Evolutionary conservation across 2,888 invertebrate genomes (phyloP).

Genomic region (Limnephilus auricula): DNA sequence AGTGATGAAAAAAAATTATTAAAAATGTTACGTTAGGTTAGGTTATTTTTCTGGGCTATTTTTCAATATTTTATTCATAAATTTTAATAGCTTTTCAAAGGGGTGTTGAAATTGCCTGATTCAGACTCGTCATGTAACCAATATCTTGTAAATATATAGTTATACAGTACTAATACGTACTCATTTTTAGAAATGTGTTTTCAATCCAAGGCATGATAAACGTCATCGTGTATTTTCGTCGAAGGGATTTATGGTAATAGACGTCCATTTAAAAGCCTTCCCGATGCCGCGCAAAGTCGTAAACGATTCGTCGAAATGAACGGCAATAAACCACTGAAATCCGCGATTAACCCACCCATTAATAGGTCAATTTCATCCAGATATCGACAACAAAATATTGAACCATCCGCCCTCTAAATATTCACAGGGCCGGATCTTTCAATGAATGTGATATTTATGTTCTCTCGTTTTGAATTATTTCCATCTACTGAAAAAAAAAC

Average conservation of each 20-base stretch:
- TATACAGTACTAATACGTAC: neutral
- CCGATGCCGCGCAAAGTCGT: neutral
- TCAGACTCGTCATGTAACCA: too few relatives aligned
- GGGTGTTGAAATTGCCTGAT: too few relatives aligned
- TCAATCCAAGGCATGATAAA: neutral
- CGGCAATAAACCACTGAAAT: neutral
- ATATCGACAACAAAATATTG: neutral
- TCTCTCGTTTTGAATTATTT: too few relatives aligned
- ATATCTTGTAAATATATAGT: too few relatives aligned
- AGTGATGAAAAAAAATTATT: too few relatives aligned
- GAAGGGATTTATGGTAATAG: neutral
- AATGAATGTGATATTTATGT: too few relatives aligned
- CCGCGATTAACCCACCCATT: conserved; percentile 2
- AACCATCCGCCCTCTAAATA: neutral
- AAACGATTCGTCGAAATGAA: neutral
- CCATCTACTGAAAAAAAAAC: too few relatives aligned
- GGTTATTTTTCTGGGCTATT: too few relatives aligned
- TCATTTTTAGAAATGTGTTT: neutral
- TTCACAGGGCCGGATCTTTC: neutral
- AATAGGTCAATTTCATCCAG: neutral
- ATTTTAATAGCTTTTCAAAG: too few relatives aligned
- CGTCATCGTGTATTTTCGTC: neutral
- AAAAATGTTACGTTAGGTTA: too few relatives aligned
- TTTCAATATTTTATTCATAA: too few relatives aligned
- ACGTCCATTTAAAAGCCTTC: neutral